Base-by-base conservation (phyloP, 1,140 invertebrate genomes). In the Diploscapter pachys region DNA sequence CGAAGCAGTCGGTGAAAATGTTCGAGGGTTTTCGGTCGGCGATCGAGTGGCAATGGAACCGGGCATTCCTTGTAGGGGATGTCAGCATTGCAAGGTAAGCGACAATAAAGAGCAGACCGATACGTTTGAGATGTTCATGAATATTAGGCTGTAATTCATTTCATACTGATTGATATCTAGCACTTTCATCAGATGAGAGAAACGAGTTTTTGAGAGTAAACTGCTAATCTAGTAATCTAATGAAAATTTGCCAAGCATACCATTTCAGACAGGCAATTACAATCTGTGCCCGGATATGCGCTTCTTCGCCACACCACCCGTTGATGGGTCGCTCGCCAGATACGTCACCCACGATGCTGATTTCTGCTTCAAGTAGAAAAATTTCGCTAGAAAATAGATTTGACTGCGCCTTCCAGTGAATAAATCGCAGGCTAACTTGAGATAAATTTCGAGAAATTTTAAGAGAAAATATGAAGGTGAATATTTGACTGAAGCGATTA, bases 1-100 rank as follows among this genome's bases (percentile, higher is more conserved):
- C 9, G 88, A 87, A 2, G 89, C 89, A 81, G 76, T 89, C 48
- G 93, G 93, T 31, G 89, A 89, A 63, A 90, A 91, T 77, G 93
- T 79, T 0, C 92, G 88, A 78, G 86, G 90, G 85, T 86, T 96
- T 0, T 90, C 91, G 85, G 81, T 88, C 9, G 89, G 91, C 90
- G 95, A 97, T 87, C 88, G 93, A 64, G 93, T 97, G 3, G 93
- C 93, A 2, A 92, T 96, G 74, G 95, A 97, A 87, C 95, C 94
- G 3, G 93, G 93, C 4, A 90, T 94, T 59, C 91, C 93, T 0
- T 98, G 95, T 82, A 88, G 92, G 65, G 87, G 86, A 49, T 98
- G 95, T 85, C 87, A 90, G 13, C 91, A 90, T 83, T 98, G 95
- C 86, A 94, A 93, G 86, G 88, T 86, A 72, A 49, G 13, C 31